Evolutionary conservation across 2,113 vertebrate species (phyloP).

Genomic region (Neogobius melanostomus): DNA sequence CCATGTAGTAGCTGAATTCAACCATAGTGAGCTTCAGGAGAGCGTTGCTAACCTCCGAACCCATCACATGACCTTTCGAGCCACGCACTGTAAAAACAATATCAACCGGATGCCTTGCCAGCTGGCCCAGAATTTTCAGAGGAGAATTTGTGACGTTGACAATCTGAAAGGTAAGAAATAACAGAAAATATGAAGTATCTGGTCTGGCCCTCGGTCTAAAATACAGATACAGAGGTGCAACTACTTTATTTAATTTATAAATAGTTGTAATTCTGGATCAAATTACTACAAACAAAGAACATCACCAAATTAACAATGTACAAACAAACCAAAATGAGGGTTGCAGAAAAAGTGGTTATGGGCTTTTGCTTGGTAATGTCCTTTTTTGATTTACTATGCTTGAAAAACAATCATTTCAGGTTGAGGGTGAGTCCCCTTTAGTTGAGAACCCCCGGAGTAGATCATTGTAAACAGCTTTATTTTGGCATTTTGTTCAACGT

Average conservation of each 20-base stretch:
- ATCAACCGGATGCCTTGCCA: conserved; percentile 83
- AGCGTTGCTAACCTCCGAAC: conserved; percentile 87
- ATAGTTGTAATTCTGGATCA: conserved; percentile 7
- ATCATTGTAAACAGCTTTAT: too few relatives aligned
- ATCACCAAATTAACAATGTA: conserved; percentile 38
- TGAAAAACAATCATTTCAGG: too few relatives aligned
- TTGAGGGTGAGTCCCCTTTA: too few relatives aligned
- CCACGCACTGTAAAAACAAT: conserved; percentile 83
- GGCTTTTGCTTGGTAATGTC: too few relatives aligned
- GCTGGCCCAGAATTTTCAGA: conserved; percentile 40
- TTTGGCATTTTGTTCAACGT: too few relatives aligned
- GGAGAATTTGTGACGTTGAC: conserved; percentile 84
- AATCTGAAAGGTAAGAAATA: conserved; percentile 75
- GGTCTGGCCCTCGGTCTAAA: background rate
- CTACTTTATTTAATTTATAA: too few relatives aligned
- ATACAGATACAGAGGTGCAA: background rate
- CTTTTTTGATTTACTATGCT: too few relatives aligned
- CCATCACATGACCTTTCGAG: conserved; percentile 77
- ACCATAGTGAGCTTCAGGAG: conserved; percentile 87
- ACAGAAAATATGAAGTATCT: background rate
- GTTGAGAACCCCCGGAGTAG: too few relatives aligned
- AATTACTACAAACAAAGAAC: background rate
- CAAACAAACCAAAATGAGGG: conserved; percentile 4
- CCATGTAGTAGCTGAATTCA: conserved; percentile 97
- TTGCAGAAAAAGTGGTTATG: too few relatives aligned